Conservation (phyloP, 2,888 invertebrate species). For the Halocaridina rubra region DNA sequence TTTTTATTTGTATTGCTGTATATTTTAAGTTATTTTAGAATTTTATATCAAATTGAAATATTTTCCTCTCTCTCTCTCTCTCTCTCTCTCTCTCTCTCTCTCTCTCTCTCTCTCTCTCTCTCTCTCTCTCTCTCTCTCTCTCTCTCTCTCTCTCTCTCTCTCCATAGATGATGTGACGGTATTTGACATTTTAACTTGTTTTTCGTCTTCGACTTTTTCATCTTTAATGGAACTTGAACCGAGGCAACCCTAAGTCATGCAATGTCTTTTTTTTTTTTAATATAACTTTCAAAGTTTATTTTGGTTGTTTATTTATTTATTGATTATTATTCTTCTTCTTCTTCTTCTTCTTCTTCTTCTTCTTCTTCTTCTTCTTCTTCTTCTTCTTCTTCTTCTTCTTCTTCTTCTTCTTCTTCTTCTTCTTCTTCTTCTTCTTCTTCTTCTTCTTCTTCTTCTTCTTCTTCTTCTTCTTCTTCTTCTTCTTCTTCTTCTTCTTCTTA, state of each 20-base stretch:
- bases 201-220: too few relatives aligned
- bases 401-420: neutral
- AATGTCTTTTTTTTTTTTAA: too few relatives aligned
- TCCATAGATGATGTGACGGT: too few relatives aligned
- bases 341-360: neutral
- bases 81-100: neutral
- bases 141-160: neutral
- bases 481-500: too few relatives aligned
- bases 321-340: too few relatives aligned
- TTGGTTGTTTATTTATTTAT: too few relatives aligned
- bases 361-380: neutral
- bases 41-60: neutral
- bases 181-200: too few relatives aligned
- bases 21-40: neutral
- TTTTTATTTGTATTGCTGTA: neutral
- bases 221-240: too few relatives aligned
- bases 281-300: too few relatives aligned
- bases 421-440: neutral
- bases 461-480: too few relatives aligned
- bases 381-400: neutral
- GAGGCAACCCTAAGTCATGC: too few relatives aligned
- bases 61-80: neutral
- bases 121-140: slow-evolving; percentile 3
- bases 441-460: neutral
- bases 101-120: neutral